Conservation (phyloP, 2,888 invertebrate species). For the Pammene fasciana region DNA sequence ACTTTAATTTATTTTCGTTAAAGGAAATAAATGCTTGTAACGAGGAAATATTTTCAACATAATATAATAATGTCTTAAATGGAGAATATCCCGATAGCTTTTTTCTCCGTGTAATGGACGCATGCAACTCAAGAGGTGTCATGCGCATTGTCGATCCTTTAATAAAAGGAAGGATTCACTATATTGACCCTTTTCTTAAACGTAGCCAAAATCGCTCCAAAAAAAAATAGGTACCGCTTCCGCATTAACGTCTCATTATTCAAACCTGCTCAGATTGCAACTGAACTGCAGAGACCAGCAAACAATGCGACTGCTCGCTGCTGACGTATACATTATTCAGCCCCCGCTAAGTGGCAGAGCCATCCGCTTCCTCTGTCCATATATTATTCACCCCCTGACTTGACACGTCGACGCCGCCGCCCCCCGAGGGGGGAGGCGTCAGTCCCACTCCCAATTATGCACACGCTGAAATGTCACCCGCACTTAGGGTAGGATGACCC, state of each 20-base stretch:
- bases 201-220: neutral
- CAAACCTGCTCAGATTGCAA: constrained; percentile 6
- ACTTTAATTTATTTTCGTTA: no score
- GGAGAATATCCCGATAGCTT: no score
- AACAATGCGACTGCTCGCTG: constrained; percentile 58
- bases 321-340: constrained; percentile 75
- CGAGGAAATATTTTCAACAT: no score
- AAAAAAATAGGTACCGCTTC: neutral
- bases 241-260: neutral
- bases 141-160: no score
- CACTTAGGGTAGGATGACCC: constrained; percentile 77
- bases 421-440: constrained; percentile 61
- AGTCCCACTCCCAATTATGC: constrained; percentile 80
- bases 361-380: constrained; percentile 74
- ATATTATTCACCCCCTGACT: constrained; percentile 77
- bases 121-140: no score
- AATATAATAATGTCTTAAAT: no score
- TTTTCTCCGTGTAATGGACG: no score
- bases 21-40: no score
- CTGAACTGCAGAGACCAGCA: constrained; percentile 46
- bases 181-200: no score
- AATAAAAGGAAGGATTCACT: no score
- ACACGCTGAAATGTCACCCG: constrained; percentile 75
- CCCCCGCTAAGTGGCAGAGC: constrained; percentile 76
- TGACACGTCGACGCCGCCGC: constrained; percentile 79